Percentiles rank a stretch among this genome's conserved stretches.
Evolutionary conservation across 2,797 vertebrate species (phyloP).

Genomic region (Acrocephalus scirpaceus): DNA sequence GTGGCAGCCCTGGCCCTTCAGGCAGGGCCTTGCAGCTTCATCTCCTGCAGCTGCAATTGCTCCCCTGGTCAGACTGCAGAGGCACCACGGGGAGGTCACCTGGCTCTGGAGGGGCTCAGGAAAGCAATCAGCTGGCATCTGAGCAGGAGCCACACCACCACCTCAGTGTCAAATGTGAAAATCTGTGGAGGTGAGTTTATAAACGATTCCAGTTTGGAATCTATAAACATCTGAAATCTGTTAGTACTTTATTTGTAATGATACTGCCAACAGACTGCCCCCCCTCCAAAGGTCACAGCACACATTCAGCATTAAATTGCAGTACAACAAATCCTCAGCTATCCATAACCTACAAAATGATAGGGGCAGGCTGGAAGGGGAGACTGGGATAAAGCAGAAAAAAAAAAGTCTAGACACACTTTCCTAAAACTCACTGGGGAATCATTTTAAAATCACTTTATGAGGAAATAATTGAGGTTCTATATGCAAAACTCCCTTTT

Average conservation of each 20-base stretch:
- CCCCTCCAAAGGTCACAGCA: slow-evolving; percentile 74
- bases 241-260: slow-evolving; percentile 72
- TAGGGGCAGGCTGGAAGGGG: slow-evolving; percentile 57
- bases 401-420: slow-evolving; percentile 79
- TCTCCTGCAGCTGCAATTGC: neutral
- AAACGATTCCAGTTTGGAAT: slow-evolving; percentile 35
- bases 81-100: neutral
- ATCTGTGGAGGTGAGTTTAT: neutral
- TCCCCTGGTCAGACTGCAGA: neutral
- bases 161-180: neutral
- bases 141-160: neutral
- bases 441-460: slow-evolving; percentile 77
- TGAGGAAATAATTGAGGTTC: slow-evolving; percentile 78
- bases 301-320: slow-evolving; percentile 72
- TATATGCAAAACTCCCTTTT: slow-evolving; percentile 69
- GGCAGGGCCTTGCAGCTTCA: neutral
- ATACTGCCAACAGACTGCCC: slow-evolving; percentile 63
- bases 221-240: slow-evolving; percentile 66
- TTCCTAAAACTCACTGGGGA: slow-evolving; percentile 76
- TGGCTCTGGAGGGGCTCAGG: neutral
- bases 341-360: slow-evolving; percentile 75
- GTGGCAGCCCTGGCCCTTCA: neutral
- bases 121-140: neutral
- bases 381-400: slow-evolving; percentile 49
- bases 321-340: slow-evolving; percentile 77